Evolutionary conservation across 2,888 invertebrate genomes (phyloP), one percentile per base, ranked within the genome.

Genomic region (Pyralis farinalis): DNA sequence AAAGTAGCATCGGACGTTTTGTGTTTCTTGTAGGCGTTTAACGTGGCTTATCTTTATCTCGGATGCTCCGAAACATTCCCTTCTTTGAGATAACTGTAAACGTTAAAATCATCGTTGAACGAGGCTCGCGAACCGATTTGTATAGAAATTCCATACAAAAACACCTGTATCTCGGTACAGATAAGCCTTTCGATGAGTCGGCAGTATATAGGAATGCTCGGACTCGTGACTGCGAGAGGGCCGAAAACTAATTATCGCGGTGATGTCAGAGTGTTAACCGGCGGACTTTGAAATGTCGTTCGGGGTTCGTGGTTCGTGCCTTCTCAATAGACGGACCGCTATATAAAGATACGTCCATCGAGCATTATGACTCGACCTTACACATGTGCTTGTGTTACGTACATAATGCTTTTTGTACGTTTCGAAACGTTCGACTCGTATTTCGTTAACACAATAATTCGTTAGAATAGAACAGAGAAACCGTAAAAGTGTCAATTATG

Each of bases 171-270:
- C 66, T 68, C 47, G 53, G 56, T 51, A 53, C 49, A 70, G 68
- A 68, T 70, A 67, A 72, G 68, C 63, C 55, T 53, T 58, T 59
- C 63, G 71, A 78, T 80, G 82, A 80, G 74, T 81, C 72, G 75
- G 64, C 75, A 71, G 55, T 67, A 28, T 45, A 62, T 63, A 52
- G 82, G 78, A 80, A 81, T 81, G 76, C 65, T 55, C 53, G 59
- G 16, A 58, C 67, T 79, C 80, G 80, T 80, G 81, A 77, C 74
- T 64, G 69, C 59, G 66, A 59, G 59, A 63, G 66, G 66, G 66
- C 63, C 74, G 71, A 75, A 75, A 77, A 79, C 70, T 77, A 79
- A 82, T 82, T 81, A 79, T 71, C 73, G 66, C 52, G 49, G 57
- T 53, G 58, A 60, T 64, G 68, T 55, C 56, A 58, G 59, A 55